Evolutionary conservation across 37 sponge, comb jelly and placozoan species (phyloP).

Genomic region (Petrosia ficiformis): DNA sequence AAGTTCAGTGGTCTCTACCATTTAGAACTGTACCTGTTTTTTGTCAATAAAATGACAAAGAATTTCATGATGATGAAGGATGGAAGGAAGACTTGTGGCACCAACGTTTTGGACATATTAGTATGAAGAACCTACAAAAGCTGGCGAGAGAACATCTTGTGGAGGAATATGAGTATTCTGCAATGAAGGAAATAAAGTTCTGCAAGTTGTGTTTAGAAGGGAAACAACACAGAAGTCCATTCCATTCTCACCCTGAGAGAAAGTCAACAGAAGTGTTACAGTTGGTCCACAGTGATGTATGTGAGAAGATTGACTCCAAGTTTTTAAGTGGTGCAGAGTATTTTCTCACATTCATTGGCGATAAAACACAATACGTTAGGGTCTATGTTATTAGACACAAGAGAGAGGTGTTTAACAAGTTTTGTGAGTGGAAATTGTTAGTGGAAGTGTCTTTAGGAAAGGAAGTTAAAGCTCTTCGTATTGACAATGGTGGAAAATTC

Average conservation of each 20-base stretch:
- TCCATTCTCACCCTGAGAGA: neutral
- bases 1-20: too few relatives aligned
- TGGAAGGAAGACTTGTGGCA: slow-evolving; percentile 66
- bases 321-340: slow-evolving; percentile 28
- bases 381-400: slow-evolving; percentile 18
- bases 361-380: slow-evolving; percentile 21
- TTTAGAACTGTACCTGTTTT: too few relatives aligned
- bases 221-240: slow-evolving; percentile 11
- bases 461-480: slow-evolving; percentile 17
- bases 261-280: slow-evolving; percentile 10
- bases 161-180: neutral
- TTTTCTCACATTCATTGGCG: slow-evolving; percentile 31
- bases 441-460: slow-evolving; percentile 7
- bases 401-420: neutral
- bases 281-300: slow-evolving; percentile 29
- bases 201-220: slow-evolving; percentile 25
- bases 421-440: slow-evolving; percentile 24
- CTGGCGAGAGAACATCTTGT: slow-evolving; percentile 10
- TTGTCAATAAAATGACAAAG: too few relatives aligned
- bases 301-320: slow-evolving; percentile 14
- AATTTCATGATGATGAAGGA: too few relatives aligned
- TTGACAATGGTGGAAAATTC: slow-evolving; percentile 20
- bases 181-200: neutral
- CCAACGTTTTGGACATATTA: slow-evolving; percentile 22
- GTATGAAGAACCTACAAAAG: neutral